Evolutionary conservation across 2,888 invertebrate genomes (phyloP).

Genomic region (Caenorhabditis sp.): DNA sequence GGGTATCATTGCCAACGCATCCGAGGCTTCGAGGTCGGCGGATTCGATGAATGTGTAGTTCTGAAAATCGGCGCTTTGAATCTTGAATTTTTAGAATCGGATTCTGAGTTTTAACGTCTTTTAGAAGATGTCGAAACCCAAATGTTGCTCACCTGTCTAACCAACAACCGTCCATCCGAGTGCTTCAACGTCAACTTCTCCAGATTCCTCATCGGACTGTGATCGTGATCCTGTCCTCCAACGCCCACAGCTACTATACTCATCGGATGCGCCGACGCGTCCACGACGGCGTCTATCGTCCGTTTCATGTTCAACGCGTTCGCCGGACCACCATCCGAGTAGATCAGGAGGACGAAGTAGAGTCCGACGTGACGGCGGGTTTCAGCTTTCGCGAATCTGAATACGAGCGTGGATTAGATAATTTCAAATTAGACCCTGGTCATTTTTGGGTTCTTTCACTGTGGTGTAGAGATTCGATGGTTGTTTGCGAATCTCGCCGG

Average conservation of each 20-base stretch:
- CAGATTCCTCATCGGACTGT: slow-evolving; percentile 59
- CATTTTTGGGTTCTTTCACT: too few species aligned
- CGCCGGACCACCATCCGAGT: slow-evolving; percentile 79
- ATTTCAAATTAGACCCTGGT: too few species aligned
- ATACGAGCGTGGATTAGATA: too few species aligned
- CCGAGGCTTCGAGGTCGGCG: slow-evolving; percentile 29
- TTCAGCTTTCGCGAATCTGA: slow-evolving; percentile 80
- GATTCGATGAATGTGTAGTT: slow-evolving; percentile 64
- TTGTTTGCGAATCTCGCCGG: too few species aligned
- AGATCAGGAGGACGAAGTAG: slow-evolving; percentile 77
- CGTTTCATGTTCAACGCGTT: slow-evolving; percentile 66
- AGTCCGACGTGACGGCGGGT: slow-evolving; percentile 65
- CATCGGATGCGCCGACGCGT: slow-evolving; percentile 78
- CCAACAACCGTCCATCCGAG: slow-evolving; percentile 64
- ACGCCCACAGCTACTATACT: slow-evolving; percentile 77
- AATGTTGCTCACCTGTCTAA: slow-evolving; percentile 65
- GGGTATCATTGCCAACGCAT: slow-evolving; percentile 64
- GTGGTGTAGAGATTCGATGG: too few species aligned
- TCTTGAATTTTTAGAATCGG: too few species aligned
- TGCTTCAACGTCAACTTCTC: slow-evolving; percentile 70
- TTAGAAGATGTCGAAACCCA: too few species aligned
- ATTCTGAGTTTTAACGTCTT: too few species aligned
- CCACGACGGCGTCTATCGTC: slow-evolving; percentile 75
- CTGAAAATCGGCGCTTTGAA: slow-evolving; percentile 25
- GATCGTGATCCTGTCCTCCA: slow-evolving; percentile 62